Conservation (phyloP, 2,797 vertebrate species). For the Oreortyx pictus region DNA sequence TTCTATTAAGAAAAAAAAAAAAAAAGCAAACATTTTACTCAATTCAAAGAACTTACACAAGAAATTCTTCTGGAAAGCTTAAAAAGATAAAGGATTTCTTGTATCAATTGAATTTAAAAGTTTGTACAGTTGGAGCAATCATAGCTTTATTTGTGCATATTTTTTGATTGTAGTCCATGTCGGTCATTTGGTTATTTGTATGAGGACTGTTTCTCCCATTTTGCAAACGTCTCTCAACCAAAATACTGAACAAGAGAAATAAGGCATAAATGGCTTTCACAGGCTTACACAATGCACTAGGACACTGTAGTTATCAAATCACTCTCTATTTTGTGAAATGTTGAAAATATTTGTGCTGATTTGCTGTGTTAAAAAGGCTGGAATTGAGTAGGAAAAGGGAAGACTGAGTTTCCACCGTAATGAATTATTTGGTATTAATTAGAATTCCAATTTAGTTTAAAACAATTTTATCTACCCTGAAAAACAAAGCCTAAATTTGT, state of each 20-base stretch:
- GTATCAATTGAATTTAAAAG: background rate
- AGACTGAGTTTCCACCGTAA: background rate
- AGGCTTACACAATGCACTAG: background rate
- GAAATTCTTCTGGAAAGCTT: background rate
- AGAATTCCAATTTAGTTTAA: background rate
- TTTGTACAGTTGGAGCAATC: background rate
- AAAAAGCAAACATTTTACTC: background rate
- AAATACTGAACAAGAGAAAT: background rate
- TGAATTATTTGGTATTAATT: background rate
- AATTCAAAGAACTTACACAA: background rate
- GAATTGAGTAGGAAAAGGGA: background rate
- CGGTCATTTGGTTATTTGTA: background rate
- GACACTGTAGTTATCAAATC: background rate
- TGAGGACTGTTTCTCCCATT: background rate
- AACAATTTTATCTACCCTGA: background rate
- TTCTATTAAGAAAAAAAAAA: background rate
- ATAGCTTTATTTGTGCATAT: background rate
- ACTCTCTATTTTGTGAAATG: background rate
- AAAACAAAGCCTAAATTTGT: background rate
- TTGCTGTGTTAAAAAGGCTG: background rate
- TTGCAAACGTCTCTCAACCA: background rate
- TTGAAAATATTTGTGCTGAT: background rate
- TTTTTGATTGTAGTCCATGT: background rate
- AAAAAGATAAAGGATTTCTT: background rate
- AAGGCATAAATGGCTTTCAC: background rate